Evolutionary conservation across 2,113 vertebrate genomes (phyloP).

Genomic region (Montifringilla adamsi): DNA sequence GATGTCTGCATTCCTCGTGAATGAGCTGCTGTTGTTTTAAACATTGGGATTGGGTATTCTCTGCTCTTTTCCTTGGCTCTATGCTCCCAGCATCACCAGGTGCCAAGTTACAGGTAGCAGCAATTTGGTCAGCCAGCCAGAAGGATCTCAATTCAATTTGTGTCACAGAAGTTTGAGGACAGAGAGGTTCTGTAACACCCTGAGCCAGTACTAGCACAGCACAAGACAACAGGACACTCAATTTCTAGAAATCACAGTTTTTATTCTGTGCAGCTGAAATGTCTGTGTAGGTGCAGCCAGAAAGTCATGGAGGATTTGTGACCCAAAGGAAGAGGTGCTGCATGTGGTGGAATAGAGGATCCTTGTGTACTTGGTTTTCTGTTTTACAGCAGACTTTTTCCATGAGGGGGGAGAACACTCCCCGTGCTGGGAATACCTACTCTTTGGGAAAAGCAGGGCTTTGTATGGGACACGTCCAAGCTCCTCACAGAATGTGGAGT

Average conservation of each 20-base stretch:
- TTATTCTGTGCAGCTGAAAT: neutral
- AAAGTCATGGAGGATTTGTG: neutral
- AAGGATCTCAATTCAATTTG: neutral
- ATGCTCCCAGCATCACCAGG: neutral
- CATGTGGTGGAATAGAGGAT: neutral
- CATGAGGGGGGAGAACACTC: neutral
- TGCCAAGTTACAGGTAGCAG: neutral
- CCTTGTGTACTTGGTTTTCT: neutral
- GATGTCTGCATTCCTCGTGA: neutral
- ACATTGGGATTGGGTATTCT: neutral
- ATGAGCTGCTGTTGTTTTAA: neutral
- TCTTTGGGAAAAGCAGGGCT: neutral
- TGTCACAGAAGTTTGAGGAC: neutral
- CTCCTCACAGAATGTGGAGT: too few species aligned
- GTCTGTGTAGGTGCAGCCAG: neutral
- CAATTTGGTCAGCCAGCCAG: neutral
- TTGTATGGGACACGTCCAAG: neutral
- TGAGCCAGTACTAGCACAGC: neutral
- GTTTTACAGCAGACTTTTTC: neutral
- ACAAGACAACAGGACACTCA: accelerated
- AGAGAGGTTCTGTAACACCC: neutral
- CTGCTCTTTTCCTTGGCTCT: neutral
- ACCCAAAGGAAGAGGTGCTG: neutral
- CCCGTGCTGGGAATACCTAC: accelerated
- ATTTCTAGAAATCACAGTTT: neutral